Percentiles rank a stretch among this genome's conserved stretches.
Evolutionary conservation across 1,140 invertebrate genomes (phyloP).

Genomic region (Achroia grisella): DNA sequence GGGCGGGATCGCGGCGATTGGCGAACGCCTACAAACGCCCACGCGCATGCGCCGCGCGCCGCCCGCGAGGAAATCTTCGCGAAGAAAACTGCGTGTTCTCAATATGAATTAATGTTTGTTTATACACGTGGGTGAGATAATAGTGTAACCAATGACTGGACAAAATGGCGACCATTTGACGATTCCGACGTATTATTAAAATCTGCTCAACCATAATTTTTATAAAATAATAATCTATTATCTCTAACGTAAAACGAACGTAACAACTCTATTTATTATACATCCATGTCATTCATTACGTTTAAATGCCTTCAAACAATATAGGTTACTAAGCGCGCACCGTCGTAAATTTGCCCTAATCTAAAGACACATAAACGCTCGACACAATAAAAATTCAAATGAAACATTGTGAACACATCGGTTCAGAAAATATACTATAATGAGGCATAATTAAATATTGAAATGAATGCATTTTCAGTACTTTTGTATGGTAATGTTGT

Average conservation of each 20-base stretch:
- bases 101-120: slow-evolving; percentile 46
- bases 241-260: neutral
- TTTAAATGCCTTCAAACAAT: slow-evolving; percentile 3
- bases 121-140: slow-evolving; percentile 42
- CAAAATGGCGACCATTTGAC: slow-evolving; percentile 27
- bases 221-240: neutral
- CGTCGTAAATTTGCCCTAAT: slow-evolving; percentile 12
- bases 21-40: slow-evolving; percentile 58
- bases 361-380: slow-evolving; percentile 8
- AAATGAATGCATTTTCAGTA: slow-evolving; percentile 63
- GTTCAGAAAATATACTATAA: slow-evolving; percentile 26
- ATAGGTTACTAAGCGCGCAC: slow-evolving; percentile 6
- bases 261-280: slow-evolving; percentile 2
- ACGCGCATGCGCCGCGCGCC: slow-evolving; percentile 40
- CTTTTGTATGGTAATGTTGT: slow-evolving; percentile 64
- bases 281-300: slow-evolving; percentile 1
- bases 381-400: slow-evolving; percentile 33
- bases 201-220: no score
- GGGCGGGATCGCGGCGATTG: slow-evolving; percentile 42
- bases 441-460: slow-evolving; percentile 47
- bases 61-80: slow-evolving; percentile 53
- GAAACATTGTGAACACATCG: slow-evolving; percentile 20
- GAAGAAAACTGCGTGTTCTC: slow-evolving; percentile 42
- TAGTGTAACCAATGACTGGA: slow-evolving; percentile 22
- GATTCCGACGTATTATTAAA: no score